These are phyloP conservation scores for Chamaea fasciata DNA, from an alignment of 2,113 vertebrate species.

Conservation along the genomic window DNA sequence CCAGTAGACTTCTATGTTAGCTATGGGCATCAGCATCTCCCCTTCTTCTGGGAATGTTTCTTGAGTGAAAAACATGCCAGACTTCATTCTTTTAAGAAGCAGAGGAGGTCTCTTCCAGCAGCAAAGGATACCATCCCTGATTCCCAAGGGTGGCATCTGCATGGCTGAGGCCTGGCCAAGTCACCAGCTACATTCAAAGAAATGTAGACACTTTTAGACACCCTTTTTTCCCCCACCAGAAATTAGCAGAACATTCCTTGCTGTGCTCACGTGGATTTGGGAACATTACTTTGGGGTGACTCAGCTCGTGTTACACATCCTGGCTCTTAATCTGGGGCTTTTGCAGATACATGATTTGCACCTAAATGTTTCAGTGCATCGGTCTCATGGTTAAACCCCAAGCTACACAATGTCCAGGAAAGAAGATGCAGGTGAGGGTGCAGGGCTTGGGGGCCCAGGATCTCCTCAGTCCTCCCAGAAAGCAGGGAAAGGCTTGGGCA, in stretches of 20 bases:
- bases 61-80: neutral
- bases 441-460: neutral
- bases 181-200: neutral
- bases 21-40: neutral
- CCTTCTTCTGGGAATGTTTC: neutral
- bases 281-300: neutral
- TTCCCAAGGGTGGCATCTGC: neutral
- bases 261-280: neutral
- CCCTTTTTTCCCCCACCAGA: fast-evolving
- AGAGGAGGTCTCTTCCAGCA: neutral
- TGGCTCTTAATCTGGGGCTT: neutral
- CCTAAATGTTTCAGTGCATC: neutral
- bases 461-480: neutral
- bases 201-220: neutral
- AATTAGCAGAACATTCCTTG: neutral
- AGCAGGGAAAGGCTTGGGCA: neutral
- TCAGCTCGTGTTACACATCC: neutral
- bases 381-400: neutral
- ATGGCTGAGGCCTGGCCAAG: neutral
- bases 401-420: neutral
- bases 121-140: neutral
- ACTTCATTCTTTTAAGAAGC: neutral
- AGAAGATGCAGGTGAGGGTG: neutral
- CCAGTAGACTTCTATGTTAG: neutral
- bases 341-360: neutral